Conservation (phyloP, 2,113 vertebrate genomes). For the Catharus minimus region DNA sequence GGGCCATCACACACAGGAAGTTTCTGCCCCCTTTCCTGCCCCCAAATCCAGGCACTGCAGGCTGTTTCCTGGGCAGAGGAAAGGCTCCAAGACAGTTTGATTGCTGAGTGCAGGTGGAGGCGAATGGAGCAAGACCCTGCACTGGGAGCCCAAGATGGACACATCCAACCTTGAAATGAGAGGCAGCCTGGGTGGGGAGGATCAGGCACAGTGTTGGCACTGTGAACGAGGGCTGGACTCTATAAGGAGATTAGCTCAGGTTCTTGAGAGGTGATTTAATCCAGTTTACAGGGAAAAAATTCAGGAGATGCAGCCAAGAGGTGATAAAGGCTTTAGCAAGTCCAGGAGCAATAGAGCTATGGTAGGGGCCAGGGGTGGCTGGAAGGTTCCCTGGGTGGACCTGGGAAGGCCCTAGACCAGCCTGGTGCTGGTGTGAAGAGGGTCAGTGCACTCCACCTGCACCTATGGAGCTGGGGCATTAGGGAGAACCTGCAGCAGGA, state of each 20-base stretch:
- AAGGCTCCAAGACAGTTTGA: slow-evolving; percentile 12
- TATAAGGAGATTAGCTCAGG: not conserved
- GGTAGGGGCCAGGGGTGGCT: not conserved
- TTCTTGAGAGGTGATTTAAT: slow-evolving; percentile 45
- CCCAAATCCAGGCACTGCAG: not conserved
- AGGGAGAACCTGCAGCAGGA: not conserved
- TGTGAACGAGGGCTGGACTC: not conserved
- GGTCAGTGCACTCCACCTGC: not conserved
- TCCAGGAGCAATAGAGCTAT: not conserved
- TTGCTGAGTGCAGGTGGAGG: slow-evolving; percentile 63
- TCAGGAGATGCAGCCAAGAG: not conserved
- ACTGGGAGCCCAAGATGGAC: not conserved
- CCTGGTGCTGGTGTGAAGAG: not conserved
- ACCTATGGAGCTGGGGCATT: fast-evolving
- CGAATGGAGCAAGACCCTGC: not conserved
- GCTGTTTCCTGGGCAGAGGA: not conserved
- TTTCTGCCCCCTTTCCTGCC: not conserved
- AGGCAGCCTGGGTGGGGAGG: not conserved
- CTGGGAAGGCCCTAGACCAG: not conserved
- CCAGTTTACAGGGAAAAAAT: not conserved
- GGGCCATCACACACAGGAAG: not conserved
- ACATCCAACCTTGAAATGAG: slow-evolving; percentile 51
- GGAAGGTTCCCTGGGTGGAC: not conserved
- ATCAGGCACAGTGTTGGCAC: not conserved
- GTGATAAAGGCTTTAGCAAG: not conserved